Conservation (phyloP, 2,888 invertebrate species). For the Bimastos eiseni region DNA sequence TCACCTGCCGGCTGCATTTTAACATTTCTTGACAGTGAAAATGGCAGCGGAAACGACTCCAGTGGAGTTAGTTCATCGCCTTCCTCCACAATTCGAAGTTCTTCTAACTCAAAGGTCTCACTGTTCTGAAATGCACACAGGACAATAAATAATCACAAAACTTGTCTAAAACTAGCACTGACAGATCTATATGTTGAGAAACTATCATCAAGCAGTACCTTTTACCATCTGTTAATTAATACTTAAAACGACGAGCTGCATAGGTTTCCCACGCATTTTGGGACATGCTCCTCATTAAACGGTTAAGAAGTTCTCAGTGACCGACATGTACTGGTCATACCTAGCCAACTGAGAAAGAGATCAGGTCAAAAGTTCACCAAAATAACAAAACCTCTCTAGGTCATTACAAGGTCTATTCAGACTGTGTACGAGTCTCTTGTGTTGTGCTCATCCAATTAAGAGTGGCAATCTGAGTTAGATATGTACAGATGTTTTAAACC, state of each 20-base stretch:
- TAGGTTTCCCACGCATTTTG: too few species aligned
- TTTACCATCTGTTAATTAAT: neutral
- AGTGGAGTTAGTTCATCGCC: neutral
- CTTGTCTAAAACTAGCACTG: neutral
- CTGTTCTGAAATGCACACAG: constrained; percentile 14
- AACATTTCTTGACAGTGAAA: constrained; percentile 8
- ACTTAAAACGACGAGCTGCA: too few species aligned
- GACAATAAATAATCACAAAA: neutral
- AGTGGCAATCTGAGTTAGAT: too few species aligned
- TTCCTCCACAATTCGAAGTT: constrained; percentile 23
- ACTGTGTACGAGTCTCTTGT: neutral
- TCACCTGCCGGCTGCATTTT: neutral
- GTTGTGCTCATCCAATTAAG: too few species aligned
- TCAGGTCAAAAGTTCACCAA: neutral
- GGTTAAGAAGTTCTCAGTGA: neutral
- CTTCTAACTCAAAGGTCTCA: constrained; percentile 23
- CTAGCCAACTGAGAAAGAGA: neutral
- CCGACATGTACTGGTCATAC: too few species aligned
- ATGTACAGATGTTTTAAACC: too few species aligned
- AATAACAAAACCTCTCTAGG: neutral
- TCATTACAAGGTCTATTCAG: neutral
- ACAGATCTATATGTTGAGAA: neutral
- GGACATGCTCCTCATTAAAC: too few species aligned
- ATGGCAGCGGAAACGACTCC: neutral
- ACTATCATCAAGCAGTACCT: neutral